Evolutionary conservation across 1,140 invertebrate genomes (phyloP), one percentile per base, ranked within the genome.

Genomic region (Condylostylus longicornis): DNA sequence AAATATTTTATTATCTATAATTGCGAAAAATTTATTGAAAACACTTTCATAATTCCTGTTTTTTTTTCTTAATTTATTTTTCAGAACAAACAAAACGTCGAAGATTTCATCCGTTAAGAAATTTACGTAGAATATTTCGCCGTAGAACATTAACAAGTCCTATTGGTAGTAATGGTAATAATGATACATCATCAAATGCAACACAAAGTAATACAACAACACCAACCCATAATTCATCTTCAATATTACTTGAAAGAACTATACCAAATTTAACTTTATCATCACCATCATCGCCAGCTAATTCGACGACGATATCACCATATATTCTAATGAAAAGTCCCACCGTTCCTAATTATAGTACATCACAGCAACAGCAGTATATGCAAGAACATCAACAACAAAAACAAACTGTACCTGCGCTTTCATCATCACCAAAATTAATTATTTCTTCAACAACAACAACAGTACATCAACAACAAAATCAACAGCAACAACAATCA

Each of bases 91-190:
- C 55, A 32, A 57, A 59, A 33, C 48, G 56, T 12, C 54, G 56
- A 9, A 49, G 54, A 13, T 60, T 60, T 31, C 56, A 59, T 48
- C 56, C 57, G 20, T 43, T 60, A n/a, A 53, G 56, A 4, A 60
- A 60, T 45, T 37, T 60, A 13, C 48, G 57, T 3, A 51, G 54
- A 18, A 60, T 60, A 32, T 60, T 60, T 40, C 53, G 57, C 1
- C 50, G 57, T 7, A 53, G 57, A 21, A 59, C 57, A 2, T 52
- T 60, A 27, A 56, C 51, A 18, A 54, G 44, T 21, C 41, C 44
- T 3, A 32, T 28, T 7, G 22, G 23, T 28, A 29, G 27, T 20
- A 18, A 5, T 7, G 7, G 29, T 13, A n/a, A 8, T 17, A 10
- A n/a, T 39, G 41, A 40, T 1, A n/a, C 25, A 19, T 35, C 43